Conservation (phyloP, 2,797 vertebrate genomes). For the Neoniphon sammara region DNA sequence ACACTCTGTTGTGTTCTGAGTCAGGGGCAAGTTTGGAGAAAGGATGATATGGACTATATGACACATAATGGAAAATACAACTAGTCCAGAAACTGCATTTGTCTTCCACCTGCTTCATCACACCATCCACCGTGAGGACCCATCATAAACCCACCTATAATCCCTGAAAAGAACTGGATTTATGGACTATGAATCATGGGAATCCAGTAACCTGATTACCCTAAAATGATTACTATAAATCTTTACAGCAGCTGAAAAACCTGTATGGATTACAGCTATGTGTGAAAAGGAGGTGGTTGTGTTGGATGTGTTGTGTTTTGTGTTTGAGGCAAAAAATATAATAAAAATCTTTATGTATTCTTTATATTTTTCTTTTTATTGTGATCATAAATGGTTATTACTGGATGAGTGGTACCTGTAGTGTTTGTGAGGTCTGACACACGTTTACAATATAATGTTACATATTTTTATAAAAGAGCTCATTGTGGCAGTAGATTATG, state of each 20-base stretch:
- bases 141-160: background rate
- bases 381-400: background rate
- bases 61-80: conserved; percentile 1
- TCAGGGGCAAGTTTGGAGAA: background rate
- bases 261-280: background rate
- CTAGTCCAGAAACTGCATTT: background rate
- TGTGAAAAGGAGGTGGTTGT: background rate
- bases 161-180: background rate
- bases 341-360: too few relatives aligned
- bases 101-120: conserved; percentile 14
- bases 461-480: too few relatives aligned
- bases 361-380: background rate
- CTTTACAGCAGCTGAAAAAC: background rate
- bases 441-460: too few relatives aligned
- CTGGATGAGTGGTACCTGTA: too few relatives aligned
- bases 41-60: conserved; percentile 33
- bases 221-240: background rate
- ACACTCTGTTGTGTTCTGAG: conserved; percentile 20
- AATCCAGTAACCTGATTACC: background rate
- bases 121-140: background rate
- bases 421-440: too few relatives aligned
- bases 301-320: background rate
- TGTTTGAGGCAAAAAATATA: background rate
- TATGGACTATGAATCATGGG: background rate
- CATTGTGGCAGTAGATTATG: too few relatives aligned